A percentile compares a stretch with the other conserved stretches of the same genome.
Conservation (phyloP, 2,888 invertebrate species). For the Ophion obscuratus region DNA sequence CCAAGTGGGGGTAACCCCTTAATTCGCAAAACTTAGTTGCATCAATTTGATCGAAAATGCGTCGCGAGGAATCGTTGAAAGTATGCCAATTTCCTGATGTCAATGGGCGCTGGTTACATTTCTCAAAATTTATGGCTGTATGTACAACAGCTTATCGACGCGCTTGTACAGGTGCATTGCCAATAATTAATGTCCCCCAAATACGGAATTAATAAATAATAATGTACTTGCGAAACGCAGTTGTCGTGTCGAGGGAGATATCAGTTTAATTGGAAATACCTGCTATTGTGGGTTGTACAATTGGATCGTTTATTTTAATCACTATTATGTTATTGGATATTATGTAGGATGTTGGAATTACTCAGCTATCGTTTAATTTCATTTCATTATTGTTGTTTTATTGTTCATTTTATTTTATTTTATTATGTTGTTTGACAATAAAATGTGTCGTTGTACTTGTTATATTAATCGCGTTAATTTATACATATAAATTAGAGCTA, state of each 20-base stretch:
- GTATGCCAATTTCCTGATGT: background rate
- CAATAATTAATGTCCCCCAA: background rate
- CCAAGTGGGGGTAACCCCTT: too few relatives aligned
- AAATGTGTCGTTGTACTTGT: too few relatives aligned
- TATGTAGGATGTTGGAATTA: too few relatives aligned
- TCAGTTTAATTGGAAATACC: background rate
- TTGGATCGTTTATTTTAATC: background rate
- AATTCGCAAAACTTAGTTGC: background rate
- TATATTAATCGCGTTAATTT: too few relatives aligned
- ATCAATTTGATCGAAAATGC: background rate
- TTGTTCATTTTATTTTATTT: too few relatives aligned
- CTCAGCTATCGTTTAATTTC: too few relatives aligned
- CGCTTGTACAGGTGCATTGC: background rate
- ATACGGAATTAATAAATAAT: background rate
- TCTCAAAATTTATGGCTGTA: background rate
- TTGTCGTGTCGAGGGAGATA: background rate
- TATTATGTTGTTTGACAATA: too few relatives aligned
- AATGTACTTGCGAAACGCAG: background rate
- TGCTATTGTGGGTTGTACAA: background rate
- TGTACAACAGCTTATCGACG: background rate
- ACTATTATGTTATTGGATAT: too few relatives aligned
- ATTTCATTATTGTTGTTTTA: too few relatives aligned
- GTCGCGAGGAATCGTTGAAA: background rate
- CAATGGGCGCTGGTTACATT: background rate
- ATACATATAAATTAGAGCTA: too few relatives aligned